A percentile compares a stretch with the other conserved stretches of the same genome.
phyloP scores from a whole-genome alignment of 2,113 vertebrate species.

The human region GRCh38 chr1:18710501-18711000 shows the following conservation, averaged over 20 bases:
- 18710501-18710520: constrained; percentile 77
- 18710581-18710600: constrained; percentile 99
- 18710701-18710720: constrained; percentile 99
- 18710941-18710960: constrained; percentile 76
- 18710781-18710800: constrained; percentile 98
- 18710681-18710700: constrained; percentile 99
- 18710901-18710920: constrained; percentile 86
- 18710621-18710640: constrained; percentile 98
- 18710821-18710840: constrained; percentile 92
- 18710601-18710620: constrained; percentile 98
- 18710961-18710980: background rate
- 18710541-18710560: constrained; percentile 89
- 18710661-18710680: constrained; percentile 99
- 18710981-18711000: background rate
- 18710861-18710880: constrained; percentile 83
- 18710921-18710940: constrained; percentile 82
- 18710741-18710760: constrained; percentile 98
- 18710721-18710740: constrained; percentile 99
- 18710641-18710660: constrained; percentile 99
- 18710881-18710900: constrained; percentile 81
- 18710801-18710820: constrained; percentile 96
- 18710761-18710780: constrained; percentile 96
- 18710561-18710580: constrained; percentile 96
- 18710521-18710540: constrained; percentile 87
- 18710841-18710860: constrained; percentile 91